Base-by-base conservation (phyloP, 2,888 invertebrate species). In the Stenoptilia bipunctidactyla region DNA sequence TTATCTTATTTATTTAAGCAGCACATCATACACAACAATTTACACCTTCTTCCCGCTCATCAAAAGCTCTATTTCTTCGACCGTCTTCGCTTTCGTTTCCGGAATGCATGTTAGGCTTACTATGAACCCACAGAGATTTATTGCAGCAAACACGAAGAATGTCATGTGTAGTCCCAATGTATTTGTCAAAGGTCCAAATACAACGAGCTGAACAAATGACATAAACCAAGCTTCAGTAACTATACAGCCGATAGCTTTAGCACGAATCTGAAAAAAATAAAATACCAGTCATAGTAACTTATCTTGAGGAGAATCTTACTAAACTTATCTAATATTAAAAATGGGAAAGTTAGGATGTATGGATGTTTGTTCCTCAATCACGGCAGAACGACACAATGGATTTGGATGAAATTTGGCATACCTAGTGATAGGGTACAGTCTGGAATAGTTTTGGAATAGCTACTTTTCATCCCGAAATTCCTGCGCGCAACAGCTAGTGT, bases 51-150 rank as follows among this genome's bases (percentile, higher is more conserved):
- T 38, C 39, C 34, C 12, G 40, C 39, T 34, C 40, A 12, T 15
- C 14, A 51, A 49, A 6, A 41, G 41, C 38, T 68, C 58, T 13
- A 82, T 79, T 39, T 68, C 48, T 12, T 72, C 66, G 1, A 75
- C 56, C 15, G 54, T 54, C 45, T 67, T 73, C 1, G 72, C 75
- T 38, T 67, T 79, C 0, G 83, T 84, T 50, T 84, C 84, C 0
- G 80, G 82, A 1, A 84, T 45, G 2, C 58, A 46, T 1, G 66
- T 25, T 1, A 70, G 27, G 2, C 58, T 56, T 12, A 69, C 52
- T 3, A 66, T 20, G 1, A 61, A 51, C 0, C 76, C 69, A 1
- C 58, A 3, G 1, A 68, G 25, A 44, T 77, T 76, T 8, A 69
- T 49, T 0, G 43, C 48, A 1, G 66, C 58, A 45, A 68, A 83